Evolutionary conservation across 2,113 vertebrate species (phyloP), one percentile per base, ranked within the genome.

Genomic region (Ictalurus punctatus): DNA sequence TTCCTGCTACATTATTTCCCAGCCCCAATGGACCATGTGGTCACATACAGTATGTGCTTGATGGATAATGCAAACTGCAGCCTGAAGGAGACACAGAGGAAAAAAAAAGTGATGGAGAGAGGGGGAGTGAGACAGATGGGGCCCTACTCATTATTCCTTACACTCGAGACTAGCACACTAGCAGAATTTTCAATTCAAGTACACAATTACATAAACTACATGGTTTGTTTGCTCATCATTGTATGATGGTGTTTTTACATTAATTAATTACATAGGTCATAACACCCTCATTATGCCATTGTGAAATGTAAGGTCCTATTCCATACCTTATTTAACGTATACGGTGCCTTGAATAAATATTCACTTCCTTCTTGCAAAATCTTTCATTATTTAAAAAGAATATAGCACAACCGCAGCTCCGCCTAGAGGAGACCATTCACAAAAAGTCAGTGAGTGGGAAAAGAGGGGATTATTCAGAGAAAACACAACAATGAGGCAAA

Each of bases 31-130:
- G 27, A 87, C 74, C 19, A 80, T 65, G 27, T 56, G 59, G 74
- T 87, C 56, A 74, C 54, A 83, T 73, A 84, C 59, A 59, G 65
- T 86, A 65, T 74, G 63, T 67, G 58, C 65, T 86, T 73, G 37
- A 59, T 84, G 16, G 69, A 88, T 54, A 54, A 65, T 21, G 30
- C 74, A 17, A 86, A 91, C 80, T 27, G 54, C 78, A 86, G 78
- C 34, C 8, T 89, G 52, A 87, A 61, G 58, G 71, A 83, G 40
- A 44, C 65, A 58, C 12, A 23, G 30, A 83, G 9, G 48, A 56
- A 61, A 54, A 13, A 8, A 90, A 44, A 40, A 86, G 48, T 79
- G 76, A 30, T 30, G 27, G 21, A 25, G 21, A 58, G 69, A 86
- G 14, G 73, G 65, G 21, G 21, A 59, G 27, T 56, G 30, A 84